Evolutionary conservation across 2,113 vertebrate species (phyloP).

Genomic region (Leucoraja erinaceus): DNA sequence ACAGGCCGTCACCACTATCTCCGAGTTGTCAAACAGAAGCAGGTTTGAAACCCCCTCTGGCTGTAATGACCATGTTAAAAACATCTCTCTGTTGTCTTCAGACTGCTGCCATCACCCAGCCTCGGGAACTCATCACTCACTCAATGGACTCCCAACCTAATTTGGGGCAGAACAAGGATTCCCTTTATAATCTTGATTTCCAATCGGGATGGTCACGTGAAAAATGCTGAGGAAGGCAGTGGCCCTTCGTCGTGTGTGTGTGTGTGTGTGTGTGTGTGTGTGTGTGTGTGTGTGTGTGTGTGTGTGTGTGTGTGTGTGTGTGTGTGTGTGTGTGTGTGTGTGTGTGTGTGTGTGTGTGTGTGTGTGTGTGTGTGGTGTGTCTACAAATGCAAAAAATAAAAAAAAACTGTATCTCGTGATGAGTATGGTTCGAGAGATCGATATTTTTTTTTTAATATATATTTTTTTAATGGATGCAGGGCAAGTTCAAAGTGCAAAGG

Average conservation of each 20-base stretch:
- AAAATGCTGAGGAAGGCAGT: background rate
- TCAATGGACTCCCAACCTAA: slow-evolving; percentile 40
- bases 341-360: too few relatives aligned
- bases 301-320: too few relatives aligned
- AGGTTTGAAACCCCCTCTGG: slow-evolving; percentile 65
- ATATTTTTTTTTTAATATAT: background rate
- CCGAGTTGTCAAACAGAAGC: slow-evolving; percentile 86
- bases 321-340: too few relatives aligned
- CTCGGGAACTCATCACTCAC: slow-evolving; percentile 83
- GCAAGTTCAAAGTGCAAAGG: background rate
- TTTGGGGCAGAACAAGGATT: slow-evolving; percentile 31
- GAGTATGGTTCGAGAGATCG: background rate
- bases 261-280: too few relatives aligned
- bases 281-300: too few relatives aligned
- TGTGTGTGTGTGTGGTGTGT: too few relatives aligned
- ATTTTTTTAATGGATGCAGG: background rate
- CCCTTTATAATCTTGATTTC: slow-evolving; percentile 20
- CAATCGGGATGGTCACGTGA: background rate
- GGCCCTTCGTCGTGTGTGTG: too few relatives aligned
- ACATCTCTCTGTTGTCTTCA: slow-evolving; percentile 68
- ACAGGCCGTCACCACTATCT: slow-evolving; percentile 84
- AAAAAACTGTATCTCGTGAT: background rate
- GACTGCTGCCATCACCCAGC: slow-evolving; percentile 79
- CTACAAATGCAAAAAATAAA: too few relatives aligned
- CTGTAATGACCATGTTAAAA: slow-evolving; percentile 77